Evolutionary conservation across 1,140 invertebrate genomes (phyloP).

Genomic region (Drosophila rufa): DNA sequence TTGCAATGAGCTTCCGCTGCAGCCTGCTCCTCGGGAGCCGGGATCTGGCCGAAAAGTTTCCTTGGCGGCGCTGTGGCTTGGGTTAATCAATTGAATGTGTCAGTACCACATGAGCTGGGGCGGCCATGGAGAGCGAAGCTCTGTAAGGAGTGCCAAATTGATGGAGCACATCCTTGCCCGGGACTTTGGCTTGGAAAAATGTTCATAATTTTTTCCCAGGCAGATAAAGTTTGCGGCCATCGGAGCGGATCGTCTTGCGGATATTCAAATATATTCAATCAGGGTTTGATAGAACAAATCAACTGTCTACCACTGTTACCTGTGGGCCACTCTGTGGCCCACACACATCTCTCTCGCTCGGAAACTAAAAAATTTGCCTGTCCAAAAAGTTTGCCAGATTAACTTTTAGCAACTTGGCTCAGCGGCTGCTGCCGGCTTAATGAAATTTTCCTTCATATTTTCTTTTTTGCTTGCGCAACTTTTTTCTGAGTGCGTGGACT

Average conservation of each 20-base stretch:
- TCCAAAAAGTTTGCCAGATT: conserved; percentile 51
- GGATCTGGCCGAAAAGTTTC: conserved; percentile 56
- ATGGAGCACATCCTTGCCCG: conserved; percentile 68
- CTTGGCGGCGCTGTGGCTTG: conserved; percentile 56
- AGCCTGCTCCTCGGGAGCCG: not conserved
- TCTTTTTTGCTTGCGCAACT: conserved; percentile 17
- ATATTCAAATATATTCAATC: conserved; percentile 49
- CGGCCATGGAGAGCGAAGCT: conserved; percentile 1
- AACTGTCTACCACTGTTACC: conserved; percentile 19
- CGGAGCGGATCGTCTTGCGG: conserved; percentile 25
- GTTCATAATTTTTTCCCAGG: conserved; percentile 53
- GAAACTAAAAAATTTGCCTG: conserved; percentile 47
- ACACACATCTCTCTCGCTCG: conserved; percentile 8
- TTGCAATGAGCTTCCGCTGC: conserved; percentile 35
- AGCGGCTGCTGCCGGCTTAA: conserved; percentile 65
- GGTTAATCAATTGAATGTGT: conserved; percentile 79
- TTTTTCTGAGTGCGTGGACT: conserved; percentile 25
- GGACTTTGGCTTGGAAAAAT: conserved; percentile 29
- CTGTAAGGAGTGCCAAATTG: conserved; percentile 60
- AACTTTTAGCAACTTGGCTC: conserved; percentile 64
- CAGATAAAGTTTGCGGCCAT: conserved; percentile 45
- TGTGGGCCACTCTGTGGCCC: conserved; percentile 18
- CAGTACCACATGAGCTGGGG: conserved; percentile 66
- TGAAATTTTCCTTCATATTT: conserved; percentile 66
- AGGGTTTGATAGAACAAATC: conserved; percentile 24